phyloP scores from a whole-genome alignment of 1,140 invertebrate species.

The Hypsibius dujardini region DNA sequence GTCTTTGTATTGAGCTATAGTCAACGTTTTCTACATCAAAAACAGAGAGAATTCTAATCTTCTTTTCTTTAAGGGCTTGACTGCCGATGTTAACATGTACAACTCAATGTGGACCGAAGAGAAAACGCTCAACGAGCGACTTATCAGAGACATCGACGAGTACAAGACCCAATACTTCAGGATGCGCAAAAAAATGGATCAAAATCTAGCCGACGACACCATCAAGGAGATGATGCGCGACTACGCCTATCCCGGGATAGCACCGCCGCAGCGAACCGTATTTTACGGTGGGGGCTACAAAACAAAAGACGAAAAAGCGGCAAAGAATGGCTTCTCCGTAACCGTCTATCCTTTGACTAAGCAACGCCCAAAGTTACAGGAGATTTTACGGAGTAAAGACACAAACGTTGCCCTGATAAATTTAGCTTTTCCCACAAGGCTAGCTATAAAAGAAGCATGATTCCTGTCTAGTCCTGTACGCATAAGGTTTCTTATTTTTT shows the following conservation, averaged over 20 bases:
- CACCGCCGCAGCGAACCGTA: neutral
- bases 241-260: neutral
- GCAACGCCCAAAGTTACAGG: neutral
- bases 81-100: conserved; percentile 45
- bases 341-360: conserved; percentile 9
- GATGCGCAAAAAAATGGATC: conserved; percentile 33
- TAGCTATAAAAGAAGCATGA: too few relatives aligned
- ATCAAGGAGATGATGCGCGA: neutral
- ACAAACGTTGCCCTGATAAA: conserved; percentile 1
- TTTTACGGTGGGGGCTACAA: neutral
- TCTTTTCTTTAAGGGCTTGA: conserved; percentile 36
- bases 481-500: too few relatives aligned
- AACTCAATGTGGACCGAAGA: conserved; percentile 41
- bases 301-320: neutral
- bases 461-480: too few relatives aligned
- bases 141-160: conserved; percentile 40
- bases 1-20: too few relatives aligned
- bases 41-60: conserved; percentile 13
- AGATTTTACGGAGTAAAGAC: neutral
- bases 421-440: conserved; percentile 1
- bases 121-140: conserved; percentile 41
- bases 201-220: neutral
- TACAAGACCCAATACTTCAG: conserved; percentile 43
- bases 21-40: neutral
- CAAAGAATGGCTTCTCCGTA: neutral